phyloP scores from a whole-genome alignment of 1,140 invertebrate genomes.

The Diuraphis noxia region DNA sequence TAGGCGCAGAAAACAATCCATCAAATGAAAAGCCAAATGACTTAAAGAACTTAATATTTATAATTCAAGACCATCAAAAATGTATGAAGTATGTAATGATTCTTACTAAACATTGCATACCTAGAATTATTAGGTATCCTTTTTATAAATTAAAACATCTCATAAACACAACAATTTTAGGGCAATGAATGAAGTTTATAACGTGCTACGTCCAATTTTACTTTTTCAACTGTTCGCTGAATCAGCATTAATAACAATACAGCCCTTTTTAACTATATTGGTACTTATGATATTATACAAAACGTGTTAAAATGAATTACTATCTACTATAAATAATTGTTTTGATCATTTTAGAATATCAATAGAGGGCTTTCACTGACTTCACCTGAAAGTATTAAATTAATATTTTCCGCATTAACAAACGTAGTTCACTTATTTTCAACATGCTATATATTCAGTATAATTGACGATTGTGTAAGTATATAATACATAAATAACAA shows the following conservation, averaged over 20 bases:
- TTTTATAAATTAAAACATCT: background rate
- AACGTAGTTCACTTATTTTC: background rate
- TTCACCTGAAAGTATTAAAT: background rate
- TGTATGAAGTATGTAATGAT: background rate
- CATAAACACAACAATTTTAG: background rate
- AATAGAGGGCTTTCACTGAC: background rate
- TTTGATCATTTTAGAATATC: background rate
- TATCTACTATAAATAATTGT: background rate
- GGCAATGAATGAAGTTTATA: background rate
- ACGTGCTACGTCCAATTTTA: background rate
- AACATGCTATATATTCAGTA: background rate
- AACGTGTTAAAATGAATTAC: background rate
- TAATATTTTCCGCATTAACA: background rate
- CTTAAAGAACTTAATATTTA: background rate
- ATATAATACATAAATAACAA: background rate
- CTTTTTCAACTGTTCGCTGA: background rate
- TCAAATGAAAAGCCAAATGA: background rate
- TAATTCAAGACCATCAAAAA: slow-evolving; percentile 15
- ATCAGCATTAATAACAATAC: background rate
- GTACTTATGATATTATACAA: background rate
- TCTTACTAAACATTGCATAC: no score
- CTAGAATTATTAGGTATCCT: background rate
- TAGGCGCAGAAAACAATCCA: background rate
- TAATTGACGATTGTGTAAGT: background rate
- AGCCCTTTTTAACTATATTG: background rate